Evolutionary conservation across 92 coral and sea anemone genomes (phyloP), one percentile per base, ranked within the genome.

Genomic region (Zoanthus gigantus): DNA sequence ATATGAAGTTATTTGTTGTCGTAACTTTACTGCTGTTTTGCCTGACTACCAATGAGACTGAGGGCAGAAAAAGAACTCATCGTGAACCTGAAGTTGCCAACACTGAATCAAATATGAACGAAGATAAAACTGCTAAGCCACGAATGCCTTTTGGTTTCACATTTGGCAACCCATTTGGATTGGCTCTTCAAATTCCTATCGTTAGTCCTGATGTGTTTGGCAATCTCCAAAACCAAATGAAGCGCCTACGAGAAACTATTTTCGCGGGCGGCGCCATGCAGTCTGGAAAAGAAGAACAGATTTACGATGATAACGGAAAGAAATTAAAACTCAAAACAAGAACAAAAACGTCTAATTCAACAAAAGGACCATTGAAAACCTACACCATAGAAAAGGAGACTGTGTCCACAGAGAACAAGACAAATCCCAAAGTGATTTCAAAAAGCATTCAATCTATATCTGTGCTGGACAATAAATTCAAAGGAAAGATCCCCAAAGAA

Each of bases 151-250:
- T 86, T 90, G 90, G 63, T 84, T 91, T 79, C 78, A 85, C 42
- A 45, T 93, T 53, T 92, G 82, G 82, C 9, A 81, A 81, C 29
- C 85, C 85, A 28, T 81, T 95, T 8, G 96, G 92, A 1, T 86
- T 95, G 37, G 96, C 98, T 23, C 87, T 95, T 66, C 94, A 95
- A 30, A 87, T 95, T 32, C 98, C 98, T 13, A 74, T 95, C 52
- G 84, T 90, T 14, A 88, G 77, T 57, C 90, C 94, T 47, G 94
- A 92, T 11, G 93, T 84, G 23, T 84, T 92, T 83, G 84, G 91
- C 11, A 87, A 52, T 76, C 61, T 93, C 10, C 87, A 82, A 78
- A 86, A 86, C 23, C 90, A 85, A 30, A 60, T 90, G 82, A 93
- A 90, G 18, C 66, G 75, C 11, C 74, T 81, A 3, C 85, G 85